phyloP scores from a whole-genome alignment of 2,888 invertebrate genomes.

The Aricia artaxerxes region DNA sequence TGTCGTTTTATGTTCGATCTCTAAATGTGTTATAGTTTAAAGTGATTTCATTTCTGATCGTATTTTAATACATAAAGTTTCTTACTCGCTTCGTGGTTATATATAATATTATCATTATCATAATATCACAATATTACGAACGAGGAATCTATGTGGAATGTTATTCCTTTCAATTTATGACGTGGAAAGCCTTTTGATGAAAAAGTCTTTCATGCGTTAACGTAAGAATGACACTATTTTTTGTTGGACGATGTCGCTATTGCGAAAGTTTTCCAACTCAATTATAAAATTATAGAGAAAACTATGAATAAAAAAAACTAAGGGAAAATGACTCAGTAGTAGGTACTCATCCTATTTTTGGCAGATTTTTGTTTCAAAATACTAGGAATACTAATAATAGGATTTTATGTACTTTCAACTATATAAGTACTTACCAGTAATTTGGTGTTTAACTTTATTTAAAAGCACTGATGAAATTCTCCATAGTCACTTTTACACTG shows the following conservation, averaged over 20 bases:
- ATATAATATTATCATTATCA: too few relatives aligned
- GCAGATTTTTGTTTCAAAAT: background rate
- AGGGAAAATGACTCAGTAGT: background rate
- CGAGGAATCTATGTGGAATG: background rate
- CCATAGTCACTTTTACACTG: too few relatives aligned
- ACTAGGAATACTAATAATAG: background rate
- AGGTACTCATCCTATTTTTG: background rate
- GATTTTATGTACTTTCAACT: too few relatives aligned
- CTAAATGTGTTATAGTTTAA: background rate
- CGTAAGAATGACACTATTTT: background rate
- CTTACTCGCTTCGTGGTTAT: background rate
- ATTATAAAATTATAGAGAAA: background rate
- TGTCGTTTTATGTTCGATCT: background rate
- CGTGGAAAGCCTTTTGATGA: constrained; percentile 28
- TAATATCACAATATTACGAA: background rate
- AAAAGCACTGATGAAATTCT: too few relatives aligned
- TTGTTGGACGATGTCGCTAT: background rate
- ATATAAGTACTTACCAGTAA: too few relatives aligned
- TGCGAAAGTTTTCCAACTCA: background rate
- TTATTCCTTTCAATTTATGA: constrained; percentile 25
- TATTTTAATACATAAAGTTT: background rate
- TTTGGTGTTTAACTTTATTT: too few relatives aligned
- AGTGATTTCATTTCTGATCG: background rate
- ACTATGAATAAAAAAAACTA: too few relatives aligned
- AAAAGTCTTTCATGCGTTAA: constrained; percentile 18